Evolutionary conservation across 2,113 vertebrate species (phyloP), one percentile per base, ranked within the genome.

Genomic region (Bubo bubo): DNA sequence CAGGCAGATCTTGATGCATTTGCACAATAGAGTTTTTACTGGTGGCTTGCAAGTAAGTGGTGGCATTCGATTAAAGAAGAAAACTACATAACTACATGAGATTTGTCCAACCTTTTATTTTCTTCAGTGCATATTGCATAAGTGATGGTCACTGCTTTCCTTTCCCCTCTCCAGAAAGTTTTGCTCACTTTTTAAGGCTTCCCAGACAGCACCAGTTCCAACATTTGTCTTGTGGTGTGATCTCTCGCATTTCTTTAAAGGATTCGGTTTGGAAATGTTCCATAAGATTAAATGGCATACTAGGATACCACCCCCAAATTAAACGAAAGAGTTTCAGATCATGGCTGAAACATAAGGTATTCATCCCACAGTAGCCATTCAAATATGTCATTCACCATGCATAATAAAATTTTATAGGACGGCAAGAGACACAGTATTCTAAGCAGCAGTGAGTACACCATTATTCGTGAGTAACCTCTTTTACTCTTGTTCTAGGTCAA

Each of bases 361-460:
- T 95, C 88, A 68, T 95, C 79, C 76, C 86, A 84, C 64, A 81
- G 83, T 63, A 47, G 62, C 88, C 52, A 81, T 92, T 93, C 64
- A 79, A 88, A 90, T 88, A 45, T 80, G 75, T 88, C 60, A 79
- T 83, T 88, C 72, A 86, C 41, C 49, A 84, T 83, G 72, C 86
- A 35, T 95, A 88, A 95, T 95, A 84, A 84, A 96, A 64, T 93
- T 86, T 97, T 95, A 90, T 91, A 80, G 86, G 75, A 70, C 55
- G 80, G 83, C 79, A 45, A n/a, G 68, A 91, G 86, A 49, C 41
- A 70, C 2, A 39, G 63, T 88, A 74, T 88, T 94, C 45, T 86
- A 81, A 94, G 63, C 68, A 84, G 50, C 47, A 73, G 28, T 49
- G 19, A 34, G 18, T 70, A 30, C 19, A 73, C 63, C 10, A n/a